These are phyloP conservation scores for Nematolebias whitei DNA, from an alignment of 2,113 vertebrate species.

Conservation along the genomic window DNA sequence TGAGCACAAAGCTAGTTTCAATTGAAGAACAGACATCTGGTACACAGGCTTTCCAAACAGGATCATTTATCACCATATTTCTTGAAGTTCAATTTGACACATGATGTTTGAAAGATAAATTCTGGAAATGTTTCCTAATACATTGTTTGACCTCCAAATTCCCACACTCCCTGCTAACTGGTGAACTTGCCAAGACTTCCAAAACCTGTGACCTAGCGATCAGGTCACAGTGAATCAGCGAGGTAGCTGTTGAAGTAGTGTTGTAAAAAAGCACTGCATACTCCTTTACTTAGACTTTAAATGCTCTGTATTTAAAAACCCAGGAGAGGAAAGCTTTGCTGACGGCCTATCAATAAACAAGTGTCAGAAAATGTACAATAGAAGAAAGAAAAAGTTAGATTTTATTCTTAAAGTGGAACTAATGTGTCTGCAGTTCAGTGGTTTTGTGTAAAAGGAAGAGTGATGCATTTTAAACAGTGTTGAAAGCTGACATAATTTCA, in stretches of 20 bases:
- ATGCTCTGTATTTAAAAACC: background rate
- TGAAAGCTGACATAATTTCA: background rate
- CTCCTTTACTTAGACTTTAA: background rate
- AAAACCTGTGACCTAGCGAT: background rate
- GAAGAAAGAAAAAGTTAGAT: too few species aligned
- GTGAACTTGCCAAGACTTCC: background rate
- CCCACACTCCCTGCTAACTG: background rate
- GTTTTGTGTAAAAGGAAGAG: too few species aligned
- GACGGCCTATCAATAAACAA: conserved; percentile 8
- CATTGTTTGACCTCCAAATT: background rate
- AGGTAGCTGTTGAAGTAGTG: background rate
- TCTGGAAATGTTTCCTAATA: background rate
- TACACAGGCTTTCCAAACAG: background rate
- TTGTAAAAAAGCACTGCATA: conserved; percentile 5
- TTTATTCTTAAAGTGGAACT: too few species aligned
- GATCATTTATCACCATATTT: background rate
- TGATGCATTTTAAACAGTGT: too few species aligned
- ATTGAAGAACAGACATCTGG: background rate
- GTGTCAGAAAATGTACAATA: background rate
- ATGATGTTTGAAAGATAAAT: conserved; percentile 2
- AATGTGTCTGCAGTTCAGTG: too few species aligned
- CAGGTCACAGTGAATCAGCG: conserved; percentile 5
- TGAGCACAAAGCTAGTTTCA: background rate
- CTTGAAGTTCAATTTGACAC: background rate
- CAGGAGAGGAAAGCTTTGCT: background rate